A percentile compares a stretch with the other conserved stretches of the same genome.
These are phyloP conservation scores for Blastobasis lacticolella DNA, from an alignment of 2,888 invertebrate species.

Conservation along the genomic window DNA sequence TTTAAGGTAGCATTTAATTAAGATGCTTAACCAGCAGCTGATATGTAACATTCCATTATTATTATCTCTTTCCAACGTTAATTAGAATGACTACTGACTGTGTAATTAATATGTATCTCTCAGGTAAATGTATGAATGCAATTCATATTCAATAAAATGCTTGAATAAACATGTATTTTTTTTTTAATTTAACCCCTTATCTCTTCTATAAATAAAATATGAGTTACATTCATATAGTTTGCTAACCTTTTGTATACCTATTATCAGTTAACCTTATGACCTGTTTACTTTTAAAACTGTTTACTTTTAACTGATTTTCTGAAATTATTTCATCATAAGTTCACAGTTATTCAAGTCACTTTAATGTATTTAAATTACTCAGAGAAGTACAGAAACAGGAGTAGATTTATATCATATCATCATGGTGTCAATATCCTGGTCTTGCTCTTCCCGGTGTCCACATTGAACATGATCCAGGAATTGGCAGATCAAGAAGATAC, in stretches of 20 bases:
- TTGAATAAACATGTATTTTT: constrained; percentile 51
- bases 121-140: constrained; percentile 54
- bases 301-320: no score
- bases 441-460: no score
- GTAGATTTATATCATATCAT: no score
- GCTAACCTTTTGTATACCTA: constrained; percentile 12
- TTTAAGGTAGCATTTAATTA: no score
- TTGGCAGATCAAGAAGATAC: no score
- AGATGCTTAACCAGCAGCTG: no score
- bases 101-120: constrained; percentile 2
- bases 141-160: constrained; percentile 69
- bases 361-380: constrained; percentile 1
- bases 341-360: no score
- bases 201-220: constrained; percentile 38
- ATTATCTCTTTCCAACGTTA: background rate
- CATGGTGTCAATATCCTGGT: no score
- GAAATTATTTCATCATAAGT: no score
- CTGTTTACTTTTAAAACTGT: no score
- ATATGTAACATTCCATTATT: background rate
- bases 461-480: no score
- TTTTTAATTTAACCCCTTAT: constrained; percentile 36
- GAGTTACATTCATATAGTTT: constrained; percentile 68
- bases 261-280: background rate
- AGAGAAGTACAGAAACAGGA: no score
- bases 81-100: background rate